Evolutionary conservation across 2,797 vertebrate genomes (phyloP), one percentile per base, ranked within the genome.

Genomic region (Acanthurus lineatus): DNA sequence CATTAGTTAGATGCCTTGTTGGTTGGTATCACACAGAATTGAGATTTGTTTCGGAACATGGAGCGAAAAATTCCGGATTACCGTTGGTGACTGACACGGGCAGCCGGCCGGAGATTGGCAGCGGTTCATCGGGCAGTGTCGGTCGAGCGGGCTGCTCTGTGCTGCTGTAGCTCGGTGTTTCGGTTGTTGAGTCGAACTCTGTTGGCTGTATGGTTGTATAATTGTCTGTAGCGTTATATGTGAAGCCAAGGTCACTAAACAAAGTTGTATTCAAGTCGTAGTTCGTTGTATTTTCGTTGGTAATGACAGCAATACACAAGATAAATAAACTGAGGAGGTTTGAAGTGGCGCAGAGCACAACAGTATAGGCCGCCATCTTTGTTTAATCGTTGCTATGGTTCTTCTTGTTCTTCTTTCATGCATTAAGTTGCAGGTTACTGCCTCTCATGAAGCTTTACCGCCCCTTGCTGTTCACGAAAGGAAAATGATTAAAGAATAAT

Each of bases 351-450:
- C 25, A 28, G 0, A 42, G 1, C 7, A 2, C 11, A 6, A 3
- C 6, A 1, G 0, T 0, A 0, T 14, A 64, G 0, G 48, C 19
- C 28, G 80, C 89, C 92, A 93, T 93, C 0, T 84, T 86, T 89
- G 84, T 91, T 83, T 65, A 1, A 20, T 0, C 56, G 91, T 91
- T 91, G 81, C 87, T 87, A 92, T 88, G 87, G 85, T 57, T 38
- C 9, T 57, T 75, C 81, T 82, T 74, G 82, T 82, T 74, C 73
- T 76, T 69, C 45, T 8, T 0, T 20, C 25, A 8, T 1, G 25
- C 25, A 25, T 25, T 25, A 2, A 0, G 8, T 51, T 2, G 9
- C 6, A 6, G 9, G 5, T 35, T 15, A 12, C 17, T 2, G 16
- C 9, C 3, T 51, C 5, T 62, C 2, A 19, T 32, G 3, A 22